A percentile compares a stretch with the other conserved stretches of the same genome.
phyloP scores from a whole-genome alignment of 2,888 invertebrate species.

The Petrolisthes cinctipes region DNA sequence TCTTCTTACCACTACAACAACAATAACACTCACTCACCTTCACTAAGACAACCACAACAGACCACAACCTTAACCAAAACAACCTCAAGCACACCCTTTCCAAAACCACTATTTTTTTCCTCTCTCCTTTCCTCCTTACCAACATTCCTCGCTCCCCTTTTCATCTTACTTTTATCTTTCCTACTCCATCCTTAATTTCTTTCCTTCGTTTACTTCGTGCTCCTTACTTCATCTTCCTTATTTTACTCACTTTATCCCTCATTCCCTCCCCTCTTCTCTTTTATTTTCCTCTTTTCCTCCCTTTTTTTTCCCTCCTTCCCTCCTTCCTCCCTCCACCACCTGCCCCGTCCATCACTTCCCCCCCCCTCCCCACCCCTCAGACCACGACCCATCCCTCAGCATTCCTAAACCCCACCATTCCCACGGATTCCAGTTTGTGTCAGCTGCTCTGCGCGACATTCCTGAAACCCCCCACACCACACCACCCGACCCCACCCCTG shows the following conservation, averaged over 20 bases:
- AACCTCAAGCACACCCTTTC: too few relatives aligned
- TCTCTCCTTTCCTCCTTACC: neutral
- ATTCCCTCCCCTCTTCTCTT: neutral
- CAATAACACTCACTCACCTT: neutral
- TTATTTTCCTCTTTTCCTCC: slow-evolving; percentile 6
- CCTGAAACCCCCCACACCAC: neutral
- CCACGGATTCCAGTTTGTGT: slow-evolving; percentile 23
- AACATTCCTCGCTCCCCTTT: neutral
- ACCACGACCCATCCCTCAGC: neutral
- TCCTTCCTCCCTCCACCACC: too few relatives aligned
- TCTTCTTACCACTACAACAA: neutral
- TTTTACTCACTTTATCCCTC: neutral
- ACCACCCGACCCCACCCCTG: neutral
- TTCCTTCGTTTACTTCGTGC: neutral
- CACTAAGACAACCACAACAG: neutral
- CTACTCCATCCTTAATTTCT: neutral
- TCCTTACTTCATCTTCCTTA: slow-evolving; percentile 6
- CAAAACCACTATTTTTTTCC: neutral
- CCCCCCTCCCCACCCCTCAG: neutral
- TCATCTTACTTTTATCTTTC: neutral
- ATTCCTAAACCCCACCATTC: neutral
- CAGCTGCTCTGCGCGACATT: slow-evolving; percentile 17
- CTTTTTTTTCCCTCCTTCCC: too few relatives aligned
- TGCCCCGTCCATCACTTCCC: neutral
- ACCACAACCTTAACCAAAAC: too few relatives aligned